Conservation (phyloP, 2,888 invertebrate genomes). For the Ceramica pisi region DNA sequence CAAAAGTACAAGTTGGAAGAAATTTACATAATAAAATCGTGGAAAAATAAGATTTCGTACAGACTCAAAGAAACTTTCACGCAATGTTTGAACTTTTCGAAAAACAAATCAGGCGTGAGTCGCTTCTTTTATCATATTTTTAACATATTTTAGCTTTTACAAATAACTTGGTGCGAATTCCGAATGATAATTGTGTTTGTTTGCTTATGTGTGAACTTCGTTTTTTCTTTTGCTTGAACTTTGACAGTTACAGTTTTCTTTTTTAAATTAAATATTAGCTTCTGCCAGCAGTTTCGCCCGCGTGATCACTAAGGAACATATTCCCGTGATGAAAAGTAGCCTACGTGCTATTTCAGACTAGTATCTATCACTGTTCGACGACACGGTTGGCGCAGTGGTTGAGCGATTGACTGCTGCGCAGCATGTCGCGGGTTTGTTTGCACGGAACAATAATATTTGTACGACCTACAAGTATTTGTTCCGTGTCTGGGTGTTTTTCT, state of each 20-base stretch:
- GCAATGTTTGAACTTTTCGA: constrained; percentile 58
- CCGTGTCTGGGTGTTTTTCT: too few species aligned
- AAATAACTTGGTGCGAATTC: constrained; percentile 47
- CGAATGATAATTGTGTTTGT: constrained; percentile 47
- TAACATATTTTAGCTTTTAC: constrained; percentile 59
- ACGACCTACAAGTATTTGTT: too few species aligned
- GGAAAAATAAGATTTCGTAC: constrained; percentile 58
- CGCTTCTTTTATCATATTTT: constrained; percentile 56
- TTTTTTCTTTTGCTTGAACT: constrained; percentile 19
- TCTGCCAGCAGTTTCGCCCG: too few species aligned
- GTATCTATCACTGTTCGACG: too few species aligned
- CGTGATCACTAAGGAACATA: too few species aligned
- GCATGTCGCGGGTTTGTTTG: too few species aligned
- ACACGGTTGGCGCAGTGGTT: too few species aligned
- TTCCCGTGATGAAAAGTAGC: too few species aligned
- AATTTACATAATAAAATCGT: constrained; percentile 64
- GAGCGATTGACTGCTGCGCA: too few species aligned
- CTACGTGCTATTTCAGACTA: too few species aligned
- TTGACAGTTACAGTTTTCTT: constrained; percentile 7
- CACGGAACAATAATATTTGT: too few species aligned
- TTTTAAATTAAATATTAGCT: constrained; percentile 5
- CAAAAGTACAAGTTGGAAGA: constrained; percentile 47
- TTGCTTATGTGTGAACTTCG: constrained; percentile 33
- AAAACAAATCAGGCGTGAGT: constrained; percentile 61
- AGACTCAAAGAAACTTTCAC: constrained; percentile 49